These are phyloP conservation scores for Caenorhabditis sp. DNA, from an alignment of 2,888 invertebrate genomes.

Conservation along the genomic window DNA sequence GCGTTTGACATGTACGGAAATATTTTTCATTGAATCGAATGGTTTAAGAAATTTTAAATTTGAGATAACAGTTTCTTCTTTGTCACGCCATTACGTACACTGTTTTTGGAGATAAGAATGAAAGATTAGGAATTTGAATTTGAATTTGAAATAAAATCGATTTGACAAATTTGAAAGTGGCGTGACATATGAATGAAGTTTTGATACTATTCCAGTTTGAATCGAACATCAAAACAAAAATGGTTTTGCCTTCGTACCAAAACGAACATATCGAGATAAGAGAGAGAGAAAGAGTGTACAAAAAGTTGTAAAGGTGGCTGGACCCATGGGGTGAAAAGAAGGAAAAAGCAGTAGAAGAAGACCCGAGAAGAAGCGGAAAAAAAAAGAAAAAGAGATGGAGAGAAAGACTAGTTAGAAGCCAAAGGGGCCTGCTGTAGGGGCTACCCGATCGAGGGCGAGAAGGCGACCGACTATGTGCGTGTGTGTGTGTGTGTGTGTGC, in stretches of 20 bases:
- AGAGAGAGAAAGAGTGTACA: neutral
- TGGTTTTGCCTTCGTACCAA: neutral
- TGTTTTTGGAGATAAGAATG: no score
- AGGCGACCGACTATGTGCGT: constrained; percentile 35
- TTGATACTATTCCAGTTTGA: no score
- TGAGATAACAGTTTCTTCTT: no score
- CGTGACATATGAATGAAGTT: no score
- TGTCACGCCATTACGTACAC: no score
- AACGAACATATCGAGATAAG: neutral
- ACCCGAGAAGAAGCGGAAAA: neutral
- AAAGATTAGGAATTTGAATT: no score
- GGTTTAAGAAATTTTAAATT: no score
- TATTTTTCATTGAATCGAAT: no score
- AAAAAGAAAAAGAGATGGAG: neutral
- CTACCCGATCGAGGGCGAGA: constrained; percentile 48
- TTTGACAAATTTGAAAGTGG: no score
- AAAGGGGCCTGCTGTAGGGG: constrained; percentile 12
- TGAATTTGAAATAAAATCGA: no score
- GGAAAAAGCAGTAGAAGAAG: constrained; percentile 16
- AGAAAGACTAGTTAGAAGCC: constrained; percentile 37
- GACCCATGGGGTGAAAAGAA: neutral
- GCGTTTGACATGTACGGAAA: no score
- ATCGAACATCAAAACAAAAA: no score
- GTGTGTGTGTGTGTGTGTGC: constrained; percentile 38
- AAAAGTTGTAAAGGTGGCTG: constrained; percentile 16